These are phyloP conservation scores for Malacoctenus gilli DNA, from an alignment of 2,797 vertebrate species.

Conservation along the genomic window DNA sequence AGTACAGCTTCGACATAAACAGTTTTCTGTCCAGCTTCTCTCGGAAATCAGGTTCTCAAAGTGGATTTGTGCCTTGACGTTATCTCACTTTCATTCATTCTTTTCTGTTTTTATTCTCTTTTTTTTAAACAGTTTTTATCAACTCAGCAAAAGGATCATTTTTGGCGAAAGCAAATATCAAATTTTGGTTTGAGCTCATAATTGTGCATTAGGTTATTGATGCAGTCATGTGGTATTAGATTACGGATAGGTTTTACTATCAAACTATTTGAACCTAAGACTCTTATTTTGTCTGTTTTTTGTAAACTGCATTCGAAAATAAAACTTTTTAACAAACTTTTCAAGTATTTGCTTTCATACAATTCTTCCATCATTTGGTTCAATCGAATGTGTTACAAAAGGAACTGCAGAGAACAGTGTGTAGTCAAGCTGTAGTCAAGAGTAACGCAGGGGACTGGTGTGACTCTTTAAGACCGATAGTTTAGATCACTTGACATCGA, in stretches of 20 bases:
- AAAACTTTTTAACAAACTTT: constrained; percentile 52
- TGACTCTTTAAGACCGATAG: no score
- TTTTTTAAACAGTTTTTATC: constrained; percentile 5
- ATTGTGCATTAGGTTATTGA: constrained; percentile 26
- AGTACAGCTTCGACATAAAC: no score
- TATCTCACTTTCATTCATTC: constrained; percentile 20
- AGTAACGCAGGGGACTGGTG: no score
- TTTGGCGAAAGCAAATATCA: constrained; percentile 34
- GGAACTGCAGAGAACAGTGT: no score
- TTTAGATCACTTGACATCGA: no score
- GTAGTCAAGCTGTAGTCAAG: no score
- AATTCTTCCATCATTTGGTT: background rate
- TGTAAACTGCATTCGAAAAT: constrained; percentile 57
- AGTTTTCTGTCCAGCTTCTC: no score
- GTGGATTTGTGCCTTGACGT: no score
- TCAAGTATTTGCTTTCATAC: constrained; percentile 17
- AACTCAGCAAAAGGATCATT: constrained; percentile 8
- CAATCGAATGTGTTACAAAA: background rate
- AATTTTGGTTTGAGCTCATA: constrained; percentile 33
- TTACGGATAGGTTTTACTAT: constrained; percentile 86
- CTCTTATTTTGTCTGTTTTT: constrained; percentile 33
- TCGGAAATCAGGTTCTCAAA: no score
- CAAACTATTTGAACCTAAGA: constrained; percentile 35
- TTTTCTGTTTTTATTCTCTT: constrained; percentile 14
- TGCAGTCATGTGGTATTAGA: constrained; percentile 38